phyloP scores from a whole-genome alignment of 2,113 vertebrate species.

The Candoia aspera region DNA sequence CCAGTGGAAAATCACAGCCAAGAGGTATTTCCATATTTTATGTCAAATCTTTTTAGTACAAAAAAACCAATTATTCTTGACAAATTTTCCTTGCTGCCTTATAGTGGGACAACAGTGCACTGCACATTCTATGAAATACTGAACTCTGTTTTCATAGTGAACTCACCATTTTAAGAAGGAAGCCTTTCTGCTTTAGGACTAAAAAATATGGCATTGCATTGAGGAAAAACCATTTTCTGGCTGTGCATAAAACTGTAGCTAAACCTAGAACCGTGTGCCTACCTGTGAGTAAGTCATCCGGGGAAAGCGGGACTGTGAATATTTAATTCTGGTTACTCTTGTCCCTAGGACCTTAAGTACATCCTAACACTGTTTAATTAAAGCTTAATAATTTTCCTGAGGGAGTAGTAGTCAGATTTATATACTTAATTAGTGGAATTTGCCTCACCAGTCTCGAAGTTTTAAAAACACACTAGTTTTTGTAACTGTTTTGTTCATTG shows the following conservation, averaged over 20 bases:
- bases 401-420: conserved; percentile 44
- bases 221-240: background rate
- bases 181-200: background rate
- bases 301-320: background rate
- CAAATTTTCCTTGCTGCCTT: conserved; percentile 53
- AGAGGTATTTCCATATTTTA: background rate
- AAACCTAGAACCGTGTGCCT: background rate
- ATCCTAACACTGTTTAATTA: conserved; percentile 50
- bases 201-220: background rate
- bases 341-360: background rate
- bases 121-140: conserved; percentile 56
- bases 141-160: conserved; percentile 34
- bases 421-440: conserved; percentile 28
- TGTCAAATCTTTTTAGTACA: background rate
- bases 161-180: conserved; percentile 6
- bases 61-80: background rate
- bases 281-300: background rate
- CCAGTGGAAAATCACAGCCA: conserved; percentile 70
- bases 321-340: background rate
- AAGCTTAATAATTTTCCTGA: conserved; percentile 53
- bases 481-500: conserved; percentile 56
- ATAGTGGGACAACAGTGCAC: conserved; percentile 51
- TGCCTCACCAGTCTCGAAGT: conserved; percentile 36
- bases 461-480: conserved; percentile 37
- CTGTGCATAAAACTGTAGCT: background rate